phyloP scores from a whole-genome alignment of 2,888 invertebrate genomes.

The Cynaeus angustus region DNA sequence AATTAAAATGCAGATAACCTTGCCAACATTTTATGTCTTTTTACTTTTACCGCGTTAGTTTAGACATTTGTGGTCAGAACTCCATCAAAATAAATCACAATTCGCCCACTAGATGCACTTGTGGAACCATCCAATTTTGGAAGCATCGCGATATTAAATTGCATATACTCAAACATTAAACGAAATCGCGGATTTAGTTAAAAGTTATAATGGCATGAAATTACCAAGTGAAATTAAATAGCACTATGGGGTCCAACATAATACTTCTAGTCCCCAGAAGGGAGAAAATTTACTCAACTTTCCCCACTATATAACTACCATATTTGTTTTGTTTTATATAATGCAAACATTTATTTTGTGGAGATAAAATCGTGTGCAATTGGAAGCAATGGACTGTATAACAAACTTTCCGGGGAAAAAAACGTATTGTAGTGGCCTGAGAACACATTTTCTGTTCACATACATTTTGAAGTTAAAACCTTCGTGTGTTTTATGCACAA shows the following conservation, averaged over 20 bases:
- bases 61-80: no score
- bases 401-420: no score
- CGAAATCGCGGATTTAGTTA: conserved; percentile 46
- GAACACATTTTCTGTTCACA: no score
- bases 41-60: no score
- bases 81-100: no score
- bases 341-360: no score
- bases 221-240: conserved; percentile 52
- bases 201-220: conserved; percentile 51
- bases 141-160: conserved; percentile 29
- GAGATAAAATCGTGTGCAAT: no score
- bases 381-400: no score
- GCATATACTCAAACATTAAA: conserved; percentile 39
- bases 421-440: neutral
- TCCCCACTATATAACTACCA: conserved; percentile 4
- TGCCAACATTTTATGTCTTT: no score
- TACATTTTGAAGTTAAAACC: no score
- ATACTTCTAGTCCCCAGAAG: conserved; percentile 9
- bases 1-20: no score
- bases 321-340: neutral
- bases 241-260: conserved; percentile 36
- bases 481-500: neutral
- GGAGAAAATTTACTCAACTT: conserved; percentile 25
- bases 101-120: no score
- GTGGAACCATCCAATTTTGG: neutral